Evolutionary conservation across 2,113 vertebrate species (phyloP), one percentile per base, ranked within the genome.

Genomic region (Coturnix japonica): DNA sequence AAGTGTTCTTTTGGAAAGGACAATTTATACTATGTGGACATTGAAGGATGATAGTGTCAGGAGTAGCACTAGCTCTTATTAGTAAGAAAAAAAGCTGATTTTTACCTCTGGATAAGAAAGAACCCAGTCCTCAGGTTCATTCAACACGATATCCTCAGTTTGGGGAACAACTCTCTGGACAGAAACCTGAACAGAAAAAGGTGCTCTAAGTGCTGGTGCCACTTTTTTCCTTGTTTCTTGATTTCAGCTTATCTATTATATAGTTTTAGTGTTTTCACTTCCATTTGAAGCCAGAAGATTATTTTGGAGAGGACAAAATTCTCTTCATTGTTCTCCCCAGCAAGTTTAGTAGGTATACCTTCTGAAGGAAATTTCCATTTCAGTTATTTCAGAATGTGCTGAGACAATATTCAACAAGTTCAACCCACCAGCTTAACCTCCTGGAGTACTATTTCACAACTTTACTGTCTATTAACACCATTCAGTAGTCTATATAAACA

Each of bases 181-280:
- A 25, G 98, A 99, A 56, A 98, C 97, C 98, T 96, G 13, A 85
- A 81, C 25, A 17, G 22, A 11, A 95, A 84, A 87, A 69, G 2
- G 4, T 21, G 12, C 22, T 49, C 6, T 49, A 49, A 49, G 47
- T 23, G 19, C 9, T 31, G 30, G 13, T 23, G 12, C 7, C 10
- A 33, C 2, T 41, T 53, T 3, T 44, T n/a, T 47, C 5, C 10
- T 49, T 73, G 19, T 31, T 26, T 53, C 64, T 79, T 51, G 7
- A 47, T 56, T 70, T 59, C 20, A 82, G 6, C 5, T 67, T 80
- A 30, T 14, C 16, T 54, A 30, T 31, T 31, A 56, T 13, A 16
- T 28, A 39, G 37, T 28, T 63, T 19, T 26, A 63, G 25, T 4
- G 3, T 51, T 78, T 37, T 44, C 61, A 7, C 35, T 81, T 73